Percentiles rank a stretch among this genome's conserved stretches.
Evolutionary conservation across 2,113 vertebrate genomes (phyloP).

Genomic region (Rhagologus leucostigma): DNA sequence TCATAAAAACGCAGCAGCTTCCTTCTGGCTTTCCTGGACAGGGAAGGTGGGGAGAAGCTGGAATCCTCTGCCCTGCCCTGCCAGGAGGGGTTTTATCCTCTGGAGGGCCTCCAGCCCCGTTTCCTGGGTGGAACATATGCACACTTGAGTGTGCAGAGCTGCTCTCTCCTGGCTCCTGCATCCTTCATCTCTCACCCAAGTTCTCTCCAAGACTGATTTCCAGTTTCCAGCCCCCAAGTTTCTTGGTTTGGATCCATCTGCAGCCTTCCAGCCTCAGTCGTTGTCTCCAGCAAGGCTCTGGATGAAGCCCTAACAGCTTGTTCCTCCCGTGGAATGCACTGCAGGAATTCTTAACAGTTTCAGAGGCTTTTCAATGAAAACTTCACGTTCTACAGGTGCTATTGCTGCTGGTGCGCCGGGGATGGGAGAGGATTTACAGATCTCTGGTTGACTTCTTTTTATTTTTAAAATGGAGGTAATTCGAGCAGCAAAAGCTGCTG

Average conservation of each 20-base stretch:
- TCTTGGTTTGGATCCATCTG: neutral
- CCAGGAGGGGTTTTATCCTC: neutral
- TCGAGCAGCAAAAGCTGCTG: neutral
- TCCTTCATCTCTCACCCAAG: neutral
- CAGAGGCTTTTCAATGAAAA: neutral
- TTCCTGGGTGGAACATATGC: neutral
- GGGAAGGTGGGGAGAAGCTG: neutral
- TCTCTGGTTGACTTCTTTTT: neutral
- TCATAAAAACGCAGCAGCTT: neutral
- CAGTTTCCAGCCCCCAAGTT: neutral
- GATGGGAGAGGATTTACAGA: neutral
- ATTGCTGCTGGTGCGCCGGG: neutral
- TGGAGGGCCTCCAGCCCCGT: neutral
- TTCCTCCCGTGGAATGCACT: neutral
- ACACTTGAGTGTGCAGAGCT: neutral
- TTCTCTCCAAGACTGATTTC: neutral
- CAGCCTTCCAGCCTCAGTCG: neutral
- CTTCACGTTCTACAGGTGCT: neutral
- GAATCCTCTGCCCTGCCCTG: neutral
- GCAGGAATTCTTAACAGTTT: neutral
- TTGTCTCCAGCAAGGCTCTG: neutral
- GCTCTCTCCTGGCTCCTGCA: neutral
- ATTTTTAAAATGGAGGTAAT: neutral
- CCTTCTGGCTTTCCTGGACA: neutral
- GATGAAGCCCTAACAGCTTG: neutral